phyloP scores from a whole-genome alignment of 2,888 invertebrate species.

The Venustoraphidia nigricollis region DNA sequence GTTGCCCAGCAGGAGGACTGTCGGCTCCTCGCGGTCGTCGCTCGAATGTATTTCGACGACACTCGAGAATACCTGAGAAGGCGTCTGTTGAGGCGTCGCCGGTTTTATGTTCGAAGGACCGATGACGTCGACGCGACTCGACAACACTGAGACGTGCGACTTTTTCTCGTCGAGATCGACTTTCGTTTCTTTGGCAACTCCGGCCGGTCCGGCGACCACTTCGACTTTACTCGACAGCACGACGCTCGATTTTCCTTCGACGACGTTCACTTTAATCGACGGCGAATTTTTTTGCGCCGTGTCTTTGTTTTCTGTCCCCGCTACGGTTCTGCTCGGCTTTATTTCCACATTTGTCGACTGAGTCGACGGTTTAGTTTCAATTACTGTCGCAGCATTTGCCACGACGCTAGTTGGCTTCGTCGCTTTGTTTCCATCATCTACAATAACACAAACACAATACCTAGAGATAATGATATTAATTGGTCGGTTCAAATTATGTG shows the following conservation, averaged over 20 bases:
- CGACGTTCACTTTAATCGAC: constrained; percentile 6
- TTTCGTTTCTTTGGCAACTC: constrained; percentile 26
- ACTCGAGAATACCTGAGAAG: constrained; percentile 34
- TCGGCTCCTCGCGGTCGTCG: constrained; percentile 42
- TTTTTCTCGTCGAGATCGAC: constrained; percentile 21
- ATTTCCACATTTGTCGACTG: constrained; percentile 19
- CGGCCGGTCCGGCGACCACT: constrained; percentile 35
- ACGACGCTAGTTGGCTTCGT: constrained; percentile 3
- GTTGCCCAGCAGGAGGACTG: constrained; percentile 44
- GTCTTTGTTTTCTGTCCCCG: constrained; percentile 18
- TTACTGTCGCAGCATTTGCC: constrained; percentile 13
- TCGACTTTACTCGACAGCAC: constrained; percentile 33
- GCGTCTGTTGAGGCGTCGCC: constrained; percentile 18
- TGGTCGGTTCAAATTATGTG: too few species aligned
- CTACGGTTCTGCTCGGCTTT: constrained; percentile 28
- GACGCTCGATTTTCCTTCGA: not conserved
- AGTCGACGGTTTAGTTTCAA: constrained; percentile 17
- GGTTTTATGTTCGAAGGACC: constrained; percentile 25
- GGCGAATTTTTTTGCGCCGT: constrained; percentile 18
- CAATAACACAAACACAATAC: not conserved
- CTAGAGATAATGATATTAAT: not conserved
- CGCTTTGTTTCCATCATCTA: not conserved
- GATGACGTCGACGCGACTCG: constrained; percentile 23
- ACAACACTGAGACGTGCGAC: constrained; percentile 23
- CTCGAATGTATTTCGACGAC: constrained; percentile 35